Percentiles rank a stretch among this genome's conserved stretches.
These are phyloP conservation scores for Medauroidea extradentata DNA, from an alignment of 1,140 invertebrate species.

Conservation along the genomic window DNA sequence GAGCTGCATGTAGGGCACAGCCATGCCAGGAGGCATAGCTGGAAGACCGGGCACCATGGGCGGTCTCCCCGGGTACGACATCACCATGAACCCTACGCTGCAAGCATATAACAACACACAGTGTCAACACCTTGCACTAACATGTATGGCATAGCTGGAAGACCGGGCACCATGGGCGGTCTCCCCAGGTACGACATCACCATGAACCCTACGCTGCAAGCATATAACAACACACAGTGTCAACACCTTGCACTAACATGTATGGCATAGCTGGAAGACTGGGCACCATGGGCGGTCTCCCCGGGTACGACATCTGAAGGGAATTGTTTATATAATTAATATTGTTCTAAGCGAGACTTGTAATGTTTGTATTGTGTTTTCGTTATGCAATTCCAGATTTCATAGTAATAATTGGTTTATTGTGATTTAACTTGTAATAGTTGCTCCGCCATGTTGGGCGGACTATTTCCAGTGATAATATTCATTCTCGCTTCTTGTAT, in stretches of 20 bases:
- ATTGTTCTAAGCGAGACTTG: no score
- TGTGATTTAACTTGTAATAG: no score
- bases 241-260: no score
- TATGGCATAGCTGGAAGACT: constrained; percentile 41
- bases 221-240: neutral
- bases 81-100: constrained; percentile 33
- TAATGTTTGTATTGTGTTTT: no score
- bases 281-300: constrained; percentile 53
- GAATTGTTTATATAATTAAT: no score
- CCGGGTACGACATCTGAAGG: constrained; percentile 52
- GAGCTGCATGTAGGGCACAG: constrained; percentile 41
- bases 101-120: neutral
- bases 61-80: constrained; percentile 51
- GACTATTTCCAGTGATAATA: no score
- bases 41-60: constrained; percentile 52
- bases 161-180: constrained; percentile 53
- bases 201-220: constrained; percentile 25
- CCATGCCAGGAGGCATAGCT: constrained; percentile 42
- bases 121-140: no score
- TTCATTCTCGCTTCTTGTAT: no score
- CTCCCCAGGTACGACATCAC: constrained; percentile 50
- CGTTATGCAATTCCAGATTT: no score
- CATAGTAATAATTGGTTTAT: no score
- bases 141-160: constrained; percentile 37
- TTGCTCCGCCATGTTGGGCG: no score